These are phyloP conservation scores for Polymixis flavicincta DNA, from an alignment of 2,888 invertebrate species.

Conservation along the genomic window DNA sequence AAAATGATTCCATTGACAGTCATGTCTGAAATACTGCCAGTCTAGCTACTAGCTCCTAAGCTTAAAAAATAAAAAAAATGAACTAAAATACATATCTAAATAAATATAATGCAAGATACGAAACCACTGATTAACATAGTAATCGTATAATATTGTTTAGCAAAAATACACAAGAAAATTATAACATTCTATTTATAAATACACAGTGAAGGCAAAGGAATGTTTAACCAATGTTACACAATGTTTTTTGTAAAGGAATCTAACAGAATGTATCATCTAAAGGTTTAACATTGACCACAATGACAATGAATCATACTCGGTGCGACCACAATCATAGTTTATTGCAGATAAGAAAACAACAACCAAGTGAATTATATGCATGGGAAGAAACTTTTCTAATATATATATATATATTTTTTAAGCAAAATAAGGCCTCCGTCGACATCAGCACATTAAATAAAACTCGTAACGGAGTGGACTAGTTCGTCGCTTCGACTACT, in stretches of 20 bases:
- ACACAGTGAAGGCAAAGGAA: slow-evolving; percentile 58
- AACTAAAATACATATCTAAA: slow-evolving; percentile 52
- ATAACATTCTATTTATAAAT: slow-evolving; percentile 41
- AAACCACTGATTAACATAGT: slow-evolving; percentile 30
- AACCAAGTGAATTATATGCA: not conserved
- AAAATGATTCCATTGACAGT: slow-evolving; percentile 44
- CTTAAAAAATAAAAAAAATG: slow-evolving; percentile 42
- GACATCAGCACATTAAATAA: slow-evolving; percentile 21
- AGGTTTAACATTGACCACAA: slow-evolving; percentile 55
- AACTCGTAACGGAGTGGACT: not conserved
- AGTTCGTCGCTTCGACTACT: not conserved
- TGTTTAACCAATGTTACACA: slow-evolving; percentile 59
- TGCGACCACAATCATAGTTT: slow-evolving; percentile 41
- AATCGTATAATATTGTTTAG: slow-evolving; percentile 54
- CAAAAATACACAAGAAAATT: slow-evolving; percentile 60
- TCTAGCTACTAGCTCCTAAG: slow-evolving; percentile 44
- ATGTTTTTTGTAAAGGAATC: slow-evolving; percentile 49
- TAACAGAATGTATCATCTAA: slow-evolving; percentile 48
- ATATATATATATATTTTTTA: slow-evolving; percentile 21
- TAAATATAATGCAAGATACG: slow-evolving; percentile 54
- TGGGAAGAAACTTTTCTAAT: not conserved
- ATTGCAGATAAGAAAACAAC: slow-evolving; percentile 5
- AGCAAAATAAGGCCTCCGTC: slow-evolving; percentile 26
- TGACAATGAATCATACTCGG: slow-evolving; percentile 48
- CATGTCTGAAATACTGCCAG: slow-evolving; percentile 32